Evolutionary conservation across 2,113 vertebrate genomes (phyloP), one percentile per base, ranked within the genome.

Genomic region (Herpetotheres cachinnans): DNA sequence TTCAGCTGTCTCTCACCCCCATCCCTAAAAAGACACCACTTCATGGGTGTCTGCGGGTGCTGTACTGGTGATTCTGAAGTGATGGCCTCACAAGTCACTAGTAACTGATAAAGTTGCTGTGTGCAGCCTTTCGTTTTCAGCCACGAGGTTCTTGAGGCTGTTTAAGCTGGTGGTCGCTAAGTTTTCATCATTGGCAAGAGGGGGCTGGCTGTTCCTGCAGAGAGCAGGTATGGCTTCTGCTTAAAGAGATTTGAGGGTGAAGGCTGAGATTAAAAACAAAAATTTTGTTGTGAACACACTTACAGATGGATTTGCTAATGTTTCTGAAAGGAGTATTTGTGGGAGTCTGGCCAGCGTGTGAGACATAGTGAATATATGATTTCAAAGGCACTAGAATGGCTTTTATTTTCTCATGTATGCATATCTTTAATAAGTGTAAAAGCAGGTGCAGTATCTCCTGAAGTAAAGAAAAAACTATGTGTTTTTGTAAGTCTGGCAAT

Each of bases 41-140:
- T 30, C 8, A 0, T 4, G 50, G 42, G 0, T 29, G 2, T 8
- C 40, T 3, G 25, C 0, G 10, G 40, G 0, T 29, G 65, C 50
- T 0, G 0, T 2, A 10, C 46, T 2, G 5, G n/a, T 49, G 19
- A 3, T 10, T 21, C 12, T 7, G 2, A 2, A 13, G 16, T 2
- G 40, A 13, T 40, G 50, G 13, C 34, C 42, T 78, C 61, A 7
- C 15, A 5, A 4, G 10, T 24, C 3, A 0, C 1, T 20, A 18
- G 30, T 0, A 3, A 3, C 13, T 27, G 49, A 24, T 32, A 4
- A 55, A 56, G 36, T 3, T 44, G 13, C 52, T 77, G 2, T 7
- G 12, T n/a, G 34, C 52, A 89, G 74, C 58, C 44, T 47, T 7
- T n/a, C 7, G 0, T 7, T 16, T 7, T 40, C 49, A 29, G 18